Evolutionary conservation across 2,797 vertebrate species (phyloP).

Genomic region (Cetoscarus ocellatus): DNA sequence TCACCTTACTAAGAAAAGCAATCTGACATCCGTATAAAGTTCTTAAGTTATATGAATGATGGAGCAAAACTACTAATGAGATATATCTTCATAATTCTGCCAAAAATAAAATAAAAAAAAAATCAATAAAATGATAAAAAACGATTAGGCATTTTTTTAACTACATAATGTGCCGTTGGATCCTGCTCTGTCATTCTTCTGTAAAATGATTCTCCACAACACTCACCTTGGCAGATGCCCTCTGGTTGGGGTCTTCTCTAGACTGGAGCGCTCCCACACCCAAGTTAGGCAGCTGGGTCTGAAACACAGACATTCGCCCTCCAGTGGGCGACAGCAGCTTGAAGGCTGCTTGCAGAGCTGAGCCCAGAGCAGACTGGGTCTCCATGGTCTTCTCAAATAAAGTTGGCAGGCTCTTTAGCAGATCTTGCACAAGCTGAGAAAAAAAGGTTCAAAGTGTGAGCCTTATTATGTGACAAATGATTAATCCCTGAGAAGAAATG

Average conservation of each 20-base stretch:
- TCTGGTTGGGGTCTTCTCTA: slow-evolving; percentile 94
- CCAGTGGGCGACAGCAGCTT: slow-evolving; percentile 95
- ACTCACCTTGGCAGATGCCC: slow-evolving; percentile 90
- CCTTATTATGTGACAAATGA: background rate
- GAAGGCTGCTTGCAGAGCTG: slow-evolving; percentile 94
- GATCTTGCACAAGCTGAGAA: slow-evolving; percentile 93
- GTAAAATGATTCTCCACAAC: background rate
- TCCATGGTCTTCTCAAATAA: slow-evolving; percentile 95
- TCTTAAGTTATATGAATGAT: too few relatives aligned
- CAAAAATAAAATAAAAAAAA: too few relatives aligned
- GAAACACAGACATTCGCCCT: slow-evolving; percentile 94
- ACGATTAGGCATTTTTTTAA: too few relatives aligned
- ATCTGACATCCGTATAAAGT: too few relatives aligned
- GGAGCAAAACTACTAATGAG: too few relatives aligned
- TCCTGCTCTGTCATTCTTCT: too few relatives aligned
- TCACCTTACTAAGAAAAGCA: too few relatives aligned
- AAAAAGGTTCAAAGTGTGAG: slow-evolving; percentile 29
- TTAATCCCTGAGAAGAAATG: background rate
- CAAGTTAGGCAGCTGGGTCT: slow-evolving; percentile 94
- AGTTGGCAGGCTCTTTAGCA: slow-evolving; percentile 91
- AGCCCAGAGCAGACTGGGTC: slow-evolving; percentile 95
- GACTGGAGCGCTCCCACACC: slow-evolving; percentile 92
- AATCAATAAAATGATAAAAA: too few relatives aligned
- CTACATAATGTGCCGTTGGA: too few relatives aligned
- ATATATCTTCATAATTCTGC: too few relatives aligned